These are phyloP conservation scores for Temnothorax rugatulus DNA, from an alignment of 2,888 invertebrate genomes.

Conservation along the genomic window DNA sequence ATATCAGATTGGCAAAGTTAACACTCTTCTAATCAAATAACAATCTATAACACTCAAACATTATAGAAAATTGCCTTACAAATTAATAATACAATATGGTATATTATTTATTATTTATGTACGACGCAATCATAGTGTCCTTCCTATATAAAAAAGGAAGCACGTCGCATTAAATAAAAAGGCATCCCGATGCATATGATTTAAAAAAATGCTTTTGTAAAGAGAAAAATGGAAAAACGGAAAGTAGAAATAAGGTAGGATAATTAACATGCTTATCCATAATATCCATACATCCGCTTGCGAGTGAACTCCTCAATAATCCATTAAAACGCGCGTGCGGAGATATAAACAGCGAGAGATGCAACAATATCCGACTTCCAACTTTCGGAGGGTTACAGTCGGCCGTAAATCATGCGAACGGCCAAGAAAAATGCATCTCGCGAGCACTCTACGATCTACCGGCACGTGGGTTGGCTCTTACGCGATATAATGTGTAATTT, in stretches of 20 bases:
- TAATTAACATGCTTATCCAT: neutral
- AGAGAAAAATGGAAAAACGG: neutral
- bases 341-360: constrained; percentile 45
- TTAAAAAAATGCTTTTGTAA: neutral
- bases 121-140: neutral
- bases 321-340: constrained; percentile 37
- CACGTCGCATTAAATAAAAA: neutral
- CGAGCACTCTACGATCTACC: constrained; percentile 71
- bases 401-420: constrained; percentile 69
- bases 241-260: neutral
- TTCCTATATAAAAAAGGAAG: neutral
- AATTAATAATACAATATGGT: neutral
- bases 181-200: neutral
- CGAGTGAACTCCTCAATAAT: constrained; percentile 22
- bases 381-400: constrained; percentile 59
- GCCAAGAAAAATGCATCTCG: constrained; percentile 64
- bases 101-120: neutral
- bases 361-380: constrained; percentile 68
- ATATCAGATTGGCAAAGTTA: neutral
- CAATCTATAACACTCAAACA: neutral
- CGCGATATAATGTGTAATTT: constrained; percentile 76
- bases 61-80: neutral
- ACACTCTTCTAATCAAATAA: constrained; percentile 12
- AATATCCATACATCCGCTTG: neutral
- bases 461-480: constrained; percentile 73